Base-by-base conservation (phyloP, 2,888 invertebrate species). In the Deilephila elpenor region DNA sequence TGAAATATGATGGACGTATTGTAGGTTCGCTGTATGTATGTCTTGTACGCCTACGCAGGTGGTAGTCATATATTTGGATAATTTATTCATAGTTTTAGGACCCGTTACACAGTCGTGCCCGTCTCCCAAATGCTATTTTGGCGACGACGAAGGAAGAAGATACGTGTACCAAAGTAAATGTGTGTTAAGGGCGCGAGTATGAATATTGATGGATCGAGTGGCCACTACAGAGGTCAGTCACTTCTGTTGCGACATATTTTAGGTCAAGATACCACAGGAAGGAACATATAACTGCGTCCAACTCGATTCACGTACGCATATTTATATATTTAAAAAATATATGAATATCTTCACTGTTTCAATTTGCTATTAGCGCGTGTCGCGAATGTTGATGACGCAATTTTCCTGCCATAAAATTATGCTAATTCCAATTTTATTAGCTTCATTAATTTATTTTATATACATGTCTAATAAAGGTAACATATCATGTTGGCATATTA, bases 131-230 rank as follows among this genome's bases (percentile, higher is more conserved):
- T 60, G 14, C n/a, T 56, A 56, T 56, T 60, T 60, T 60, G 60
- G 60, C 25, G 25, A 25, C 25, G 59, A 25, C 29, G 29, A 60
- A 60, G 60, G 60, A 60, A 60, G 60, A 25, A 37, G 44, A 20
- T 37, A 37, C 37, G 37, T 61, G 37, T n/a, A 44, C 37, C 20
- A 64, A 20, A 37, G 5, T 14, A 25, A 25, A 64, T 64, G 64
- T 62, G n/a, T 64, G 37, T 64, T 64, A 64, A 64, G 44, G 64
- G 64, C 44, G 20, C 37, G 34, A 32, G 32, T 19, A 64, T 64
- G 64, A 64, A 64, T 64, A 64, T 64, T 64, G 44, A 64, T 64
- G 37, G 64, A 64, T 64, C 64, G 44, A 64, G 44, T 64, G 64
- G 11, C 44, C 29, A 29, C 29, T 64, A 64, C 20, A 56, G 44